Percentiles rank a stretch among this genome's conserved stretches.
phyloP scores from a whole-genome alignment of 2,113 vertebrate genomes.

The Eidolon helvum region DNA sequence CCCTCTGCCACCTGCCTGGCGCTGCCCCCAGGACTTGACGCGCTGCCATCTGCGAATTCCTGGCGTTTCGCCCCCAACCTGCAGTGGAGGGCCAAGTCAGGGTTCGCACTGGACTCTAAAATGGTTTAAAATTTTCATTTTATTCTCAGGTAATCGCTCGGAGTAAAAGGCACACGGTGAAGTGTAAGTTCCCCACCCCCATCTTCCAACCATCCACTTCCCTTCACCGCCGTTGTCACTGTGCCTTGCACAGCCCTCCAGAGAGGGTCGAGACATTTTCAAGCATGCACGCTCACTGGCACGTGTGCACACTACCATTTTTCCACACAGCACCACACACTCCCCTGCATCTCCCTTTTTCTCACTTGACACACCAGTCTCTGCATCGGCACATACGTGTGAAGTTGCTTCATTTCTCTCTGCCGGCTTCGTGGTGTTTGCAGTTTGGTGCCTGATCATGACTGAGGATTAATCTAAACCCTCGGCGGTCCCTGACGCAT shows the following conservation, averaged over 20 bases:
- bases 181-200: neutral
- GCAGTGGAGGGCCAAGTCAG: neutral
- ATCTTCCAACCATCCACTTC: neutral
- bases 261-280: rapidly evolving
- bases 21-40: neutral
- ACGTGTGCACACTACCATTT: rapidly evolving
- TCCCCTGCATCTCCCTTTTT: no score
- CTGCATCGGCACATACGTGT: neutral
- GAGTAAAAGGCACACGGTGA: neutral
- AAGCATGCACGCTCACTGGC: rapidly evolving
- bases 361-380: neutral
- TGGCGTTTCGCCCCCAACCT: neutral
- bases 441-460: neutral
- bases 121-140: neutral
- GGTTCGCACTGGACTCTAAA: neutral
- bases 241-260: neutral
- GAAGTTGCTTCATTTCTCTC: neutral
- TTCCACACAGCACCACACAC: no score
- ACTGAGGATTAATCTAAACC: neutral
- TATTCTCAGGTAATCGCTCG: neutral
- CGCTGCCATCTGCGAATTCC: neutral
- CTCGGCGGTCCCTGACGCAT: neutral
- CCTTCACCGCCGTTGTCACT: neutral
- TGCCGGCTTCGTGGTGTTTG: neutral
- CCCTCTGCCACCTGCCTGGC: neutral